These are phyloP conservation scores for Capricornis sumatraensis DNA, from an alignment of 2,113 vertebrate genomes.

Conservation along the genomic window DNA sequence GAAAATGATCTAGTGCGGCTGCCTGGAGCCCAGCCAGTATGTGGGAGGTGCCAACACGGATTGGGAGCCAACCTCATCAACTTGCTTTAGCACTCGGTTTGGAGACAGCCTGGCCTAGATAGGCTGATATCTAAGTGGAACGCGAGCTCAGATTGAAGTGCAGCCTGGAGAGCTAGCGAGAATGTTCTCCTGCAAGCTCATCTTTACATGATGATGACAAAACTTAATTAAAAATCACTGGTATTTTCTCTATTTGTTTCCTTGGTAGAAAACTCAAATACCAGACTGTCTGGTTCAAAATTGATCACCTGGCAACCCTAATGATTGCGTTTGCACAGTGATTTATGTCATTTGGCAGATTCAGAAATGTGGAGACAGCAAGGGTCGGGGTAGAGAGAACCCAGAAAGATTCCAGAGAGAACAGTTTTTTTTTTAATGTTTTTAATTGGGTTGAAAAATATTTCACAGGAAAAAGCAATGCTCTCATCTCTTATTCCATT, in stretches of 20 bases:
- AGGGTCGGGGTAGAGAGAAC: fast-evolving
- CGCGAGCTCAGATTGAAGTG: background rate
- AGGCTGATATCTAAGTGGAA: background rate
- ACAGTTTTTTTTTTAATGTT: background rate
- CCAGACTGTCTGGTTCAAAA: constrained; percentile 60
- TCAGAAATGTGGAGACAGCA: background rate
- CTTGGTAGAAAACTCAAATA: constrained; percentile 60
- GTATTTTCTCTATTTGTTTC: constrained; percentile 71
- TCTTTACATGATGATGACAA: constrained; percentile 62
- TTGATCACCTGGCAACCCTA: constrained; percentile 69
- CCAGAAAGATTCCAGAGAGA: background rate
- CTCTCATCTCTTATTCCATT: background rate
- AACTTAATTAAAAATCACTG: constrained; percentile 70
- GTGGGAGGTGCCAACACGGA: background rate
- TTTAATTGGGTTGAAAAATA: constrained; percentile 12
- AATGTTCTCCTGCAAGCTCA: constrained; percentile 23
- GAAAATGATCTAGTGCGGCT: background rate
- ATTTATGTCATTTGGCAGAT: constrained; percentile 49
- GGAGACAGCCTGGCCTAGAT: background rate
- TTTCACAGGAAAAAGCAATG: background rate
- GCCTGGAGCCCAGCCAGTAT: background rate
- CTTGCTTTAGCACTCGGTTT: background rate
- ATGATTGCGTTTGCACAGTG: constrained; percentile 56
- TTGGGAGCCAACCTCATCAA: constrained; percentile 34
- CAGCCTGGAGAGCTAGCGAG: background rate